Conservation (phyloP, 2,113 vertebrate species). For the Atrichornis clamosus region DNA sequence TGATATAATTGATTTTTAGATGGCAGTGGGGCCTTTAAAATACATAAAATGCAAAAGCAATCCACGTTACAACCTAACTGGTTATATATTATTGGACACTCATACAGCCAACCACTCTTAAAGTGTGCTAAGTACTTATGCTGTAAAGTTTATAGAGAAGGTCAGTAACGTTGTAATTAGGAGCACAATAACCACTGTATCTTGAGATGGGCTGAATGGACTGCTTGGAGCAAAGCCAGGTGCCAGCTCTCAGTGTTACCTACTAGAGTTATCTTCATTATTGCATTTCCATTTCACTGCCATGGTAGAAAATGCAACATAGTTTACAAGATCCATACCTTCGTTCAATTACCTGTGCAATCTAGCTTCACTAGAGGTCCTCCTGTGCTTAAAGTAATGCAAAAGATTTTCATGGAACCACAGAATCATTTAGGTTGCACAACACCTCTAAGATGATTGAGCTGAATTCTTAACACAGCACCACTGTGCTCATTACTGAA, state of each 20-base stretch:
- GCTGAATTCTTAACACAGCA: not conserved
- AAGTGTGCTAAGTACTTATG: not conserved
- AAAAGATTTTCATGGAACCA: not conserved
- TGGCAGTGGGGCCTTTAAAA: not conserved
- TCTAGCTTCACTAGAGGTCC: not conserved
- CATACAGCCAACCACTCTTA: not conserved
- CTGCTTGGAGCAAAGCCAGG: not conserved
- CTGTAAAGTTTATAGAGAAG: conserved; percentile 25
- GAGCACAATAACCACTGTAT: conserved; percentile 1
- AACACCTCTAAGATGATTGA: not conserved
- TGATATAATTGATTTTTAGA: not conserved
- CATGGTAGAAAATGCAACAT: not conserved
- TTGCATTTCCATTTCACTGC: conserved; percentile 4
- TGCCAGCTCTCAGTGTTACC: not conserved
- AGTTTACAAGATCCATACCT: not conserved
- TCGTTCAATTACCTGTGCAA: conserved; percentile 29
- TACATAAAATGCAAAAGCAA: not conserved
- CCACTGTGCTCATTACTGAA: not conserved
- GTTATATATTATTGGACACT: not conserved
- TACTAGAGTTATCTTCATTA: conserved; percentile 16
- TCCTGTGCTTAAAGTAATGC: not conserved
- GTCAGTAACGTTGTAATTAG: conserved; percentile 40
- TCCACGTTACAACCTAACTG: not conserved
- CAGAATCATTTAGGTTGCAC: not conserved
- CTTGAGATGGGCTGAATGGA: not conserved